phyloP scores from a whole-genome alignment of 2,113 vertebrate species.

The Dasyornis broadbenti region DNA sequence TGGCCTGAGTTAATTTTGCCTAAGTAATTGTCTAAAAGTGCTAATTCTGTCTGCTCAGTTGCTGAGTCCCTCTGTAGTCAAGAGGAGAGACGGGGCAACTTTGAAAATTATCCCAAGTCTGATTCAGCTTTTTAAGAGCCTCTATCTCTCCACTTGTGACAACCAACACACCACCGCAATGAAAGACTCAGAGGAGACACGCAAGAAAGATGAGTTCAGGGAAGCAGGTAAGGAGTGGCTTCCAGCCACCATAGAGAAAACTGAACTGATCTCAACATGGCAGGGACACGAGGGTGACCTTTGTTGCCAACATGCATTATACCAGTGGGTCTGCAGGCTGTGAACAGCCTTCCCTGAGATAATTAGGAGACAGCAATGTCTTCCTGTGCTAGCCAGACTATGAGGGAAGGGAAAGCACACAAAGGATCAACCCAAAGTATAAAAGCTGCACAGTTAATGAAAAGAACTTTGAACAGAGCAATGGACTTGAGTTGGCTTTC shows the following conservation, averaged over 20 bases:
- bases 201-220: neutral
- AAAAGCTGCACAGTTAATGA: neutral
- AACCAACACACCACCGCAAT: neutral
- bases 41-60: neutral
- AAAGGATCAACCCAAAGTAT: neutral
- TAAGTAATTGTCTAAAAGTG: neutral
- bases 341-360: neutral
- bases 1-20: neutral
- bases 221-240: no score
- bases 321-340: neutral
- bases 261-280: neutral
- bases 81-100: neutral
- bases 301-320: neutral
- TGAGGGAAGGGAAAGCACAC: rapidly evolving
- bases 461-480: neutral
- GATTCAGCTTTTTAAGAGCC: neutral
- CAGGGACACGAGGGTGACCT: neutral
- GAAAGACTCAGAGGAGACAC: neutral
- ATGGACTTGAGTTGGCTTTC: neutral
- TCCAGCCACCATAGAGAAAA: neutral
- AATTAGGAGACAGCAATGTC: neutral
- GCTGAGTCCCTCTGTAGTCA: neutral
- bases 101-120: neutral
- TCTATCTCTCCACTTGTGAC: neutral
- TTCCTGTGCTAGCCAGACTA: neutral